Evolutionary conservation across 2,797 vertebrate genomes (phyloP).

Genomic region (Hoplostethus atlanticus): DNA sequence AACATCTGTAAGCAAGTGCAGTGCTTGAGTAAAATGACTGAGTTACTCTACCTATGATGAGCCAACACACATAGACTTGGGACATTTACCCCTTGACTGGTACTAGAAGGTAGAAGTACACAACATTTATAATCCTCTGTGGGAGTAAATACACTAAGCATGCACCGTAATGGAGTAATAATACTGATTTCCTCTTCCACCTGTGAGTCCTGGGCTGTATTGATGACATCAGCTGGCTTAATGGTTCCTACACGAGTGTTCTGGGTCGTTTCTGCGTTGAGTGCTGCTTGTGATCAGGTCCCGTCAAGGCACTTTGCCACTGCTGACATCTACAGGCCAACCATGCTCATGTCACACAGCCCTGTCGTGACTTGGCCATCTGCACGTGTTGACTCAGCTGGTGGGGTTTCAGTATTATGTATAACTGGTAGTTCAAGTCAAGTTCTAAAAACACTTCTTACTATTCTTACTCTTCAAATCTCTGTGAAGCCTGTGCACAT

Average conservation of each 20-base stretch:
- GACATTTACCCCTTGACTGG: too few species aligned
- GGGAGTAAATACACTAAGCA: neutral
- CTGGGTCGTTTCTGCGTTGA: neutral
- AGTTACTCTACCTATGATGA: too few species aligned
- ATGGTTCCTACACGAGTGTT: too few species aligned
- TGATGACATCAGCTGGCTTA: too few species aligned
- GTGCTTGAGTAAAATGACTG: too few species aligned
- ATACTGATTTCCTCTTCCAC: too few species aligned
- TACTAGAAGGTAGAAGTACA: too few species aligned
- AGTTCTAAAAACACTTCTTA: constrained; percentile 7
- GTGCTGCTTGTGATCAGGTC: constrained; percentile 6
- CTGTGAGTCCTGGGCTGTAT: too few species aligned
- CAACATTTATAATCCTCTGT: too few species aligned
- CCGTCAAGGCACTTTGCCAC: constrained; percentile 53
- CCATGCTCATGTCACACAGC: constrained; percentile 40
- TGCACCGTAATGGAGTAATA: neutral
- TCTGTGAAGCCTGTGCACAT: neutral
- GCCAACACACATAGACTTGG: too few species aligned
- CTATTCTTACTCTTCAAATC: constrained; percentile 8
- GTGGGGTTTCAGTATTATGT: neutral
- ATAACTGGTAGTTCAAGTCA: neutral
- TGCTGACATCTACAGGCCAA: constrained; percentile 76
- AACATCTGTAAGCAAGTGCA: too few species aligned
- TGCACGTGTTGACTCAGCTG: constrained; percentile 43
- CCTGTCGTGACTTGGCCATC: constrained; percentile 41